These are phyloP conservation scores for Pampus argenteus DNA, from an alignment of 2,797 vertebrate genomes.

Conservation along the genomic window DNA sequence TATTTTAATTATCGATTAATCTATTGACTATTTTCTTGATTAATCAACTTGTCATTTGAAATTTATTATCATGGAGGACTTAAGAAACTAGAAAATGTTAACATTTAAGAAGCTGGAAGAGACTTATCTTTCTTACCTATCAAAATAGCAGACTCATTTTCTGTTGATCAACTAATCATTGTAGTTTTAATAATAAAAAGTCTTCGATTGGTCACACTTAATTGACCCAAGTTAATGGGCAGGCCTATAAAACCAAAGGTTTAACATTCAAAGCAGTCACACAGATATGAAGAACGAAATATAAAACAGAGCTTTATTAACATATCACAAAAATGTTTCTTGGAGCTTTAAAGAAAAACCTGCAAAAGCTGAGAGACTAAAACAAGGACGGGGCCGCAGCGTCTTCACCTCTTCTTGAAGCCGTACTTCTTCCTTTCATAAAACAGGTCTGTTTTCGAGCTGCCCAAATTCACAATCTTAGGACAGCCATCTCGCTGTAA, in stretches of 20 bases:
- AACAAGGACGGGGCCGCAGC: neutral
- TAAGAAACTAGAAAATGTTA: too few relatives aligned
- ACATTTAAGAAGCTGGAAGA: too few relatives aligned
- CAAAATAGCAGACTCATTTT: too few relatives aligned
- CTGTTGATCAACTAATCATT: too few relatives aligned
- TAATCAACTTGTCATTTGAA: too few relatives aligned
- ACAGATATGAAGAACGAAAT: conserved; percentile 31
- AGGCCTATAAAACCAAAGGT: neutral
- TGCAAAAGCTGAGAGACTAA: conserved; percentile 54
- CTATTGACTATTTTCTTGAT: too few relatives aligned
- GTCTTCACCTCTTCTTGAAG: conserved; percentile 99
- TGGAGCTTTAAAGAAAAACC: conserved; percentile 52
- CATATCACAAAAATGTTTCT: conserved; percentile 51
- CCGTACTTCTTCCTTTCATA: conserved; percentile 99
- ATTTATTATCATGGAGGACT: too few relatives aligned
- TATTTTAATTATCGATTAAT: too few relatives aligned
- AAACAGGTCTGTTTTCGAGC: conserved; percentile 99
- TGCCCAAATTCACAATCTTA: conserved; percentile 98
- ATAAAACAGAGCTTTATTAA: conserved; percentile 77
- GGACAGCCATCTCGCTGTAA: conserved; percentile 96
- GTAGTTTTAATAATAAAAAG: too few relatives aligned
- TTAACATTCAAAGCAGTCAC: neutral
- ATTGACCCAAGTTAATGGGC: neutral
- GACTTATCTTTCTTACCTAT: too few relatives aligned
- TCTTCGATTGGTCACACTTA: neutral